phyloP scores from a whole-genome alignment of 2,113 vertebrate species.

The Deroptyus accipitrinus region DNA sequence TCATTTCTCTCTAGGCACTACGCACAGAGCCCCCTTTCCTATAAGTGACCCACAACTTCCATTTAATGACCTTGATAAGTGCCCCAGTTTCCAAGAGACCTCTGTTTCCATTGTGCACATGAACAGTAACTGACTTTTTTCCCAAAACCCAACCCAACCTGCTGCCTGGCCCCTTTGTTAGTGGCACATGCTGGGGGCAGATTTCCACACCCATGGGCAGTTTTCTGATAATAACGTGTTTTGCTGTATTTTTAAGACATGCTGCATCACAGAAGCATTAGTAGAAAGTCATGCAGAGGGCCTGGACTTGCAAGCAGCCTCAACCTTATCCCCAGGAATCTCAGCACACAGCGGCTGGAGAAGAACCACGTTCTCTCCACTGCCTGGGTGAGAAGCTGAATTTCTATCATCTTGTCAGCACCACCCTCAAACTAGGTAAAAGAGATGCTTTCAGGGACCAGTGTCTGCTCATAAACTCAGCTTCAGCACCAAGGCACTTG shows the following conservation, averaged over 20 bases:
- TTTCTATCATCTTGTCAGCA: background rate
- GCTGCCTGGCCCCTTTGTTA: background rate
- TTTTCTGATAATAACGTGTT: background rate
- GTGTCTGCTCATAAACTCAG: background rate
- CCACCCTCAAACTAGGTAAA: background rate
- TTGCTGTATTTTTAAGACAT: background rate
- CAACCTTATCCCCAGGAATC: background rate
- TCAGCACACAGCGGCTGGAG: rapidly evolving
- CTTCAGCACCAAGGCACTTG: background rate
- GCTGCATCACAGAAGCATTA: rapidly evolving
- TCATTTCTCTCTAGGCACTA: background rate
- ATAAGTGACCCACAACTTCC: background rate
- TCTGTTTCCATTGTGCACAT: rapidly evolving
- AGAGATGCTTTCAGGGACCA: background rate
- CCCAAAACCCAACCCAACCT: background rate
- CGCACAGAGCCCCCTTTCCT: background rate
- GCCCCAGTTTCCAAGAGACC: background rate
- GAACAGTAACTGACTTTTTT: background rate
- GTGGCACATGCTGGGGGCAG: too few relatives aligned
- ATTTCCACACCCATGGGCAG: background rate
- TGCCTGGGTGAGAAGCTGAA: background rate
- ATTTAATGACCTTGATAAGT: background rate
- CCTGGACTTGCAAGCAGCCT: background rate
- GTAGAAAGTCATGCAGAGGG: background rate
- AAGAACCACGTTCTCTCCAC: background rate